Conservation (phyloP, 1,140 invertebrate genomes). For the Laupala kohalensis region DNA sequence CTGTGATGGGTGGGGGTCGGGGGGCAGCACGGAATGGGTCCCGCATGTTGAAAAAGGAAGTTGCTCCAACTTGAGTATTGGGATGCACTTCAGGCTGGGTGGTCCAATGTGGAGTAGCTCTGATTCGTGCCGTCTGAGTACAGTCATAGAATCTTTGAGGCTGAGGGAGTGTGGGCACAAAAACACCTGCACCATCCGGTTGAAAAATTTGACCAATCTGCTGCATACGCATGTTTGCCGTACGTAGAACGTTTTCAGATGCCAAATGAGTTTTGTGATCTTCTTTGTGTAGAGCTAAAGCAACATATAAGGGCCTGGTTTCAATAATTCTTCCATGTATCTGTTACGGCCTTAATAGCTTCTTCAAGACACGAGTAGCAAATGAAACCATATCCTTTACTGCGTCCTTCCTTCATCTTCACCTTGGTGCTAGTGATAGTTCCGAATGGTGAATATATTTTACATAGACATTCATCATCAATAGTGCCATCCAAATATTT, state of each 20-base stretch:
- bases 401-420: slow-evolving; percentile 84
- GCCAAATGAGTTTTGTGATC: slow-evolving; percentile 94
- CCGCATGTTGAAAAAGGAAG: slow-evolving; percentile 53
- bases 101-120: slow-evolving; percentile 78
- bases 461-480: slow-evolving; percentile 86
- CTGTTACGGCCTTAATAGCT: slow-evolving; percentile 97
- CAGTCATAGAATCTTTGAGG: slow-evolving; percentile 77
- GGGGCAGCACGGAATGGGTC: slow-evolving; percentile 38
- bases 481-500: slow-evolving; percentile 97
- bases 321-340: slow-evolving; percentile 97
- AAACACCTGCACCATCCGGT: slow-evolving; percentile 66
- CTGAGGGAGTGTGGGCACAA: slow-evolving; percentile 80
- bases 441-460: slow-evolving; percentile 88
- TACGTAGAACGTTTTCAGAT: slow-evolving; percentile 94
- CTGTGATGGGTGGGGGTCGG: slow-evolving; percentile 39
- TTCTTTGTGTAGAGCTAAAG: slow-evolving; percentile 95
- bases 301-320: slow-evolving; percentile 94
- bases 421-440: slow-evolving; percentile 96
- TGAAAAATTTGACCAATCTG: slow-evolving; percentile 81
- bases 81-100: slow-evolving; percentile 63
- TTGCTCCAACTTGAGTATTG: slow-evolving; percentile 50
- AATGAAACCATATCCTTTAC: slow-evolving; percentile 98
- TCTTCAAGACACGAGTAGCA: slow-evolving; percentile 98
- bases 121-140: slow-evolving; percentile 73
- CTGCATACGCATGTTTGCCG: slow-evolving; percentile 91